Evolutionary conservation across 1,140 invertebrate genomes (phyloP), one percentile per base, ranked within the genome.

Genomic region (Tetramorium simillimum): DNA sequence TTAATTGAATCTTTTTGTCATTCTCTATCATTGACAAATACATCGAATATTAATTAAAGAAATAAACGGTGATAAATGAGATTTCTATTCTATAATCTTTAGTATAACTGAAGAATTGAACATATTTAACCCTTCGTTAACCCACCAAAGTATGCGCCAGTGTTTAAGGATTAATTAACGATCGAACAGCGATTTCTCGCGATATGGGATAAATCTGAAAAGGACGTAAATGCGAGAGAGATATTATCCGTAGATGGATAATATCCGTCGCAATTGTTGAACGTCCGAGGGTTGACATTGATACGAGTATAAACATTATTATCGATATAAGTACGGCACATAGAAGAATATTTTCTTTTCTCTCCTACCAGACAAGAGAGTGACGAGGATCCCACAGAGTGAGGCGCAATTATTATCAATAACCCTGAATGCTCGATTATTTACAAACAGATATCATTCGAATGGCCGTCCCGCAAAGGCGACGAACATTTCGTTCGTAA

Each of bases 291-390:
- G 84, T 14, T 75, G 67, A 72, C 63, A 88, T 40, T 18, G 24
- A 78, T 51, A 88, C 53, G 77, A 90, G 85, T 70, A 73, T 78
- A 90, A 89, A 90, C n/a, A 84, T 85, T 89, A 84, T 86, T 89
- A 86, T 70, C 80, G 88, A 89, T 90, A 92, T 88, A 93, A 92
- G 89, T 93, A 94, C 93, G 93, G 93, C 93, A 94, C 93, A 92
- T 94, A 93, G 91, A 94, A 94, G 93, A 94, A 94, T 94, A 94
- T 92, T 63, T 88, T 87, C 85, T 65, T 91, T 91, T 92, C 69
- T 91, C 73, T 89, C 51, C 75, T 70, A 46, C 14, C 51, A 75
- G 58, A 82, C 60, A 49, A 69, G 77, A 18, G 12, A 7, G 24
- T 70, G 80, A 75, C 86, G 86, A 84, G 85, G 84, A 65, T 88